These are phyloP conservation scores for Callimorpha dominula DNA, from an alignment of 2,888 invertebrate genomes.

Conservation along the genomic window DNA sequence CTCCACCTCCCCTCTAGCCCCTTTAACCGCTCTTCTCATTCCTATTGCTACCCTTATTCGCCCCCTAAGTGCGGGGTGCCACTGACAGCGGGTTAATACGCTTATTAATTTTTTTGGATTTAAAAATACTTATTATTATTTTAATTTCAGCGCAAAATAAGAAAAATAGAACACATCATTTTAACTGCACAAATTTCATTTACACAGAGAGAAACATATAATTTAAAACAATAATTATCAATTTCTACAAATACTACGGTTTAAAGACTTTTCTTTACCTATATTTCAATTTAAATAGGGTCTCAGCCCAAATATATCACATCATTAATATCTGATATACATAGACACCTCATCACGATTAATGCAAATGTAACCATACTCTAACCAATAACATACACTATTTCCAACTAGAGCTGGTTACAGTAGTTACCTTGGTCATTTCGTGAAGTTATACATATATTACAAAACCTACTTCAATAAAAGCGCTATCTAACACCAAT, in stretches of 20 bases:
- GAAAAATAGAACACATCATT: no score
- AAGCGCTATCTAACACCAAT: no score
- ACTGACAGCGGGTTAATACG: conserved; percentile 41
- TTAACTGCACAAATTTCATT: no score
- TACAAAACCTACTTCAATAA: no score
- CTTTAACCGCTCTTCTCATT: conserved; percentile 48
- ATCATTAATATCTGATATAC: not conserved
- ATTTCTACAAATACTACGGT: not conserved
- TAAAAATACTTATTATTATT: not conserved
- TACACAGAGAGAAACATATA: no score
- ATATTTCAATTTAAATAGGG: not conserved
- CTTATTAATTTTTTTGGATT: not conserved
- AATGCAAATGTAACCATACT: not conserved
- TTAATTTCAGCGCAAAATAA: no score
- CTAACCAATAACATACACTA: not conserved
- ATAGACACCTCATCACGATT: no score
- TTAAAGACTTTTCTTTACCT: not conserved
- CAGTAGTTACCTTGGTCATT: not conserved
- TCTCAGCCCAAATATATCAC: not conserved
- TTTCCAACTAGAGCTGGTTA: not conserved
- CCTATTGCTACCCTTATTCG: conserved; percentile 43
- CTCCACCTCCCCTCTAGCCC: conserved; percentile 25
- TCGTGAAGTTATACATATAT: not conserved
- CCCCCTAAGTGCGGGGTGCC: conserved; percentile 43
- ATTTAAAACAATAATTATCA: no score